Base-by-base conservation (phyloP, 2,888 invertebrate genomes). In the Tipula vernalis region DNA sequence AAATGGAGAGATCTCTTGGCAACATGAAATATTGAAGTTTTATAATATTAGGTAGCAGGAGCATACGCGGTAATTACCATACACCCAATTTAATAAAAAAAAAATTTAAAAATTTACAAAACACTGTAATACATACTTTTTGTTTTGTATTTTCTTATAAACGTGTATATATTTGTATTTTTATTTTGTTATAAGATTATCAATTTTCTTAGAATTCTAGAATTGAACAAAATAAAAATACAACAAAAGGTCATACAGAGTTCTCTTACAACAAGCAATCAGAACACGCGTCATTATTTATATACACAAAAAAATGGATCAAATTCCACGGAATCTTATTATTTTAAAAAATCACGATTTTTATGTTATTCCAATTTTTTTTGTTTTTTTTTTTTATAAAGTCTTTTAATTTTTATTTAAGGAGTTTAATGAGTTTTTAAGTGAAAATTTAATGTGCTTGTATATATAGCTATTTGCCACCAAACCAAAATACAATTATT, bases 151-250 rank as follows among this genome's bases (percentile, higher is more conserved):
- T 28, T 71, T 71, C 71, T 71, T 71, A 71, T 71, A 13, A 28
- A 28, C 71, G 71, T 28, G 28, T 28, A 28, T 28, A 28, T 28
- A 2, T 28, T 1, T 28, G 28, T 28, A 12, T 71, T 71, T 57
- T 28, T 71, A 10, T 71, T 71, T 71, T 71, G 71, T 71, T 71
- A 71, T 71, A 28, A 71, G 71, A 71, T 71, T 71, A 71, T 71
- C 71, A 71, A 71, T 71, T 71, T 71, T 71, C 71, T 71, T 71
- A 71, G 71, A 71, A 71, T 71, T 71, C 71, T 71, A 71, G 71
- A 71, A 71, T 71, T 71, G 71, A 51, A 51, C 51, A 28, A 71
- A 71, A 57, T 18, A 57, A 57, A 15, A 57, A 71, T 71, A 51
- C 71, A 71, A 28, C 28, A 71, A 71, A 71, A 71, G 71, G 71